phyloP scores from a whole-genome alignment of 2,113 vertebrate genomes.

The Pholis gunnellus region DNA sequence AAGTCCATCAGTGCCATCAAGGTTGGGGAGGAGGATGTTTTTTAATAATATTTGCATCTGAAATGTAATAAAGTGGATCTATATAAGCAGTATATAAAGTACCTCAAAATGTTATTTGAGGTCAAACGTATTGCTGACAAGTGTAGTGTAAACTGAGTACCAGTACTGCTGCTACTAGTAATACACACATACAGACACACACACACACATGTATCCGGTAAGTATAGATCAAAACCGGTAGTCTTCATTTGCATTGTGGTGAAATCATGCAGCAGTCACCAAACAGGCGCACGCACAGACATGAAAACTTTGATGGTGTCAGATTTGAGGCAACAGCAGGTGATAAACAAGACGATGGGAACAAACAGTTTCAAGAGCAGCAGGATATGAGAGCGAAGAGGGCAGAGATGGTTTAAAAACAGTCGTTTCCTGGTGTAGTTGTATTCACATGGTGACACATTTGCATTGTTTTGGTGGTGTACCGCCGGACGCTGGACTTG shows the following conservation, averaged over 20 bases:
- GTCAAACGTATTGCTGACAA: not conserved
- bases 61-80: not conserved
- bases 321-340: not conserved
- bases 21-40: not conserved
- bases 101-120: not conserved
- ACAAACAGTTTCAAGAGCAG: conserved; percentile 17
- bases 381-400: conserved; percentile 41
- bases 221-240: not conserved
- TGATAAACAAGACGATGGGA: conserved; percentile 22
- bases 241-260: not conserved
- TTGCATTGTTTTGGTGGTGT: conserved; percentile 30
- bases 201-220: not conserved
- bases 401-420: conserved; percentile 33
- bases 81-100: not conserved
- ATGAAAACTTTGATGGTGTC: not conserved
- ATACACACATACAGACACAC: not conserved
- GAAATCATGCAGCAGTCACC: not conserved
- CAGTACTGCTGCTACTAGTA: not conserved
- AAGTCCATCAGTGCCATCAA: not conserved
- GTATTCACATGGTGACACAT: conserved; percentile 32
- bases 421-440: conserved; percentile 49
- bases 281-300: not conserved
- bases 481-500: not conserved
- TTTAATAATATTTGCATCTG: not conserved
- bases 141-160: not conserved